Base-by-base conservation (phyloP, 1,140 invertebrate genomes). In the Aethina tumida region DNA sequence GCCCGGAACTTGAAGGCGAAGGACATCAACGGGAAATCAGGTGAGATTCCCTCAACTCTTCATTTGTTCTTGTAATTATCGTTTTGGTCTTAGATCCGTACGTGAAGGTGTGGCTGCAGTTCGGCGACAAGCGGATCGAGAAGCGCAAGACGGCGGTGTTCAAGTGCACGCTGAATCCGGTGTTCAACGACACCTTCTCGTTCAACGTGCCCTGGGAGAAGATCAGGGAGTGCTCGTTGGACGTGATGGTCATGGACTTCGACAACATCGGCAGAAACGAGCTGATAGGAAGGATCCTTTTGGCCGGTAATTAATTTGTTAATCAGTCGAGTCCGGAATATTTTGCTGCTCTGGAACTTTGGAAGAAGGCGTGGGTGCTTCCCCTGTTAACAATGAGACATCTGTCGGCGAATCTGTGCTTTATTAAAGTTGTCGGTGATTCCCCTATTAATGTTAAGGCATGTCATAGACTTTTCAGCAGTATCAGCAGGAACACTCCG, bases 101-200 rank as follows among this genome's bases (percentile, higher is more conserved):
- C 59, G 90, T 94, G 1, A 96, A 95, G 62, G 86, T 95, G 4
- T 96, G 91, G 91, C 74, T 95, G 2, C 88, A 94, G 50, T 92
- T 94, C 58, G 87, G 88, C 7, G 91, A 94, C 47, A 93, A 94
- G 50, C 75, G 86, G 39, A 82, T 95, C 43, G 91, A 95, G 62
- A 96, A 96, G 59, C 81, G 87, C 59, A 96, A 95, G 69, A 95
- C 90, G n/a, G 82, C 85, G 17, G 87, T 95, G 50, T 93, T 91
- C 63, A 93, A 91, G 55, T 92, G 89, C 59, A 93, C 86, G 2
- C 67, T 93, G 36, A 88, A 92, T 64, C 91, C 79, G 1, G 77
- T 93, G 25, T 96, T 94, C 71, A 93, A 95, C 66, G 89, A 94
- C 60, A 80, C 83, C 4, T 94, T 94, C 65, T 81, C 82, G 16